phyloP scores from a whole-genome alignment of 2,797 vertebrate species.

The Pyrocephalus nanus region DNA sequence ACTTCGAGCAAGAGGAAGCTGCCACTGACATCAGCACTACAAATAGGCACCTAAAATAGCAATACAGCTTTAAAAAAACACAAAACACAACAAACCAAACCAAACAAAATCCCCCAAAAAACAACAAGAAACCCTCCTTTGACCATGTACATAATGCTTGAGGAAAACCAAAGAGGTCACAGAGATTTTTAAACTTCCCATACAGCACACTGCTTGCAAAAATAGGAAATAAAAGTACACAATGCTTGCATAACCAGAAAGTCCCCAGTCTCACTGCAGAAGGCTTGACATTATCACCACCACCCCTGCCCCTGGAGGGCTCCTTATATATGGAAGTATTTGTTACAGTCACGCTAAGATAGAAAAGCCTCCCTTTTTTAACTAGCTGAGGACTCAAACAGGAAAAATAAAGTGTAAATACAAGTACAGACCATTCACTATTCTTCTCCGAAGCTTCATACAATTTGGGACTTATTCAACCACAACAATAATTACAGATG shows the following conservation, averaged over 20 bases:
- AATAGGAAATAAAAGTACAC: neutral
- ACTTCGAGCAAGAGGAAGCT: neutral
- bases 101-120: neutral
- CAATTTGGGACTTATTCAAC: neutral
- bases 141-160: accelerated
- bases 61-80: neutral
- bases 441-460: neutral
- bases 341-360: accelerated
- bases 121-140: neutral
- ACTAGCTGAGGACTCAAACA: neutral
- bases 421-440: neutral
- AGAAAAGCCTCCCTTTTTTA: neutral
- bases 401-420: neutral
- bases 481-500: neutral
- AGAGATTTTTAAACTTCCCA: neutral
- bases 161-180: neutral
- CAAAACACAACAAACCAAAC: neutral
- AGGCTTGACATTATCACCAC: neutral
- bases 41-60: neutral
- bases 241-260: neutral
- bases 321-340: neutral
- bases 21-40: neutral
- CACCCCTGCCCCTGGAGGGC: accelerated
- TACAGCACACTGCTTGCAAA: neutral
- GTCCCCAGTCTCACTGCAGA: neutral